Evolutionary conservation across 35 echinoderm and acorn worm species (phyloP), one percentile per base, ranked within the genome.

Genomic region (Apostichopus californicus): DNA sequence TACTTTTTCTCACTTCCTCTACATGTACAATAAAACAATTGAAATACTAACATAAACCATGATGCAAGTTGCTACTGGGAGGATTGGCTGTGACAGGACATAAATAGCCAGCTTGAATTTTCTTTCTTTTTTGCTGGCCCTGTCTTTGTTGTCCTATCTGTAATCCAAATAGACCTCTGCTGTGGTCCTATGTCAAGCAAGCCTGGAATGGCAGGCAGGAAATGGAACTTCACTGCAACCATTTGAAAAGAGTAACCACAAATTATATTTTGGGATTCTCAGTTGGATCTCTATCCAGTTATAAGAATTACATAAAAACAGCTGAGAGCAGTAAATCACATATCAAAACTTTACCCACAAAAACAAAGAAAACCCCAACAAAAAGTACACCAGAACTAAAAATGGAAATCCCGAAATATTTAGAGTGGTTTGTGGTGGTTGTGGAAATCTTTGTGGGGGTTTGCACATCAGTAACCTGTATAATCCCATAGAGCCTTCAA

Each of bases 301-400:
- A 55, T 83, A 83, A 83, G 26, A 83, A 53, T 56, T 83, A 55
- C 55, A 83, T 83, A 5, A 83, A 83, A 83, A 83, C 80, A 83
- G 80, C 80, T 83, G 80, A 83, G 46, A 55, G 46, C 80, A 55
- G 80, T 83, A 83, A 83, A 83, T 83, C 80, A 83, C 80, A 83
- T 46, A 54, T 46, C 26, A 83, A 53, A 53, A 0, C 52, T 83
- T 83, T 56, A 83, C n/a, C 80, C 15, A 11, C 7, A 55, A 55
- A 15, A 55, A 56, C 18, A 68, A 68, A 14, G 64, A 15, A 68
- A 68, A 18, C 64, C 64, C 11, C 11, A 83, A 12, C 24, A 55
- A 83, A 83, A 13, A 55, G 14, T 14, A 57, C 17, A 56, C 55
- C 26, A 82, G 12, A 12, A 28, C 8, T 28, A 46, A 46, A 46